Percentiles rank a stretch among this genome's conserved stretches.
These are phyloP conservation scores for Erannis defoliaria DNA, from an alignment of 2,888 invertebrate species.

Conservation along the genomic window DNA sequence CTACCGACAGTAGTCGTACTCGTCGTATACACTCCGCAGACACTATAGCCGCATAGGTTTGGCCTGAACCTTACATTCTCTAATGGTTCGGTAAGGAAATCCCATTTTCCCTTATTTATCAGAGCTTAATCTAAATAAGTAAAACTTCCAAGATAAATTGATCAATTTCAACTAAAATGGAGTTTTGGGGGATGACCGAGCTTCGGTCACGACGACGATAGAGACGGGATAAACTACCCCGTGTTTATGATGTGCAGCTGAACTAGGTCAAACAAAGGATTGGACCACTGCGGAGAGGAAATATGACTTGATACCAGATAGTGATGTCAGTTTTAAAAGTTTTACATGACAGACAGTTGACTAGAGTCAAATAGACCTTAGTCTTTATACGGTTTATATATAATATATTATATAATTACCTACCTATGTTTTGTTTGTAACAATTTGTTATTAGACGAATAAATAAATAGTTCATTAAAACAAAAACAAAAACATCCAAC, in stretches of 20 bases:
- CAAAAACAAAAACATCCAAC: too few relatives aligned
- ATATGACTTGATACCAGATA: background rate
- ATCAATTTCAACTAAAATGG: conserved; percentile 20
- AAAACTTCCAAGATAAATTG: conserved; percentile 23
- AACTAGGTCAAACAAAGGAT: background rate
- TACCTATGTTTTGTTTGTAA: too few relatives aligned
- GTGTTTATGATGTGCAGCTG: background rate
- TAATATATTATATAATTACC: too few relatives aligned
- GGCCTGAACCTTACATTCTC: conserved; percentile 3
- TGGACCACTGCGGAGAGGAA: background rate
- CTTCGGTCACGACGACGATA: conserved; percentile 1
- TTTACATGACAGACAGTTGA: background rate
- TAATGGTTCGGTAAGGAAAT: conserved; percentile 26
- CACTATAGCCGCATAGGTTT: background rate
- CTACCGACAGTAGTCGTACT: too few relatives aligned
- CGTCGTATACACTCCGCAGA: background rate
- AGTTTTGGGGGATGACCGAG: conserved; percentile 11
- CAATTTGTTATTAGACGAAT: too few relatives aligned
- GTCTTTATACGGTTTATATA: too few relatives aligned
- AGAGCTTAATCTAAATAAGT: conserved; percentile 26
- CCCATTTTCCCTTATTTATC: conserved; percentile 22
- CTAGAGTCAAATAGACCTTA: too few relatives aligned
- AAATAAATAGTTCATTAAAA: too few relatives aligned
- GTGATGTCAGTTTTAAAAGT: background rate
- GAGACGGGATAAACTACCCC: conserved; percentile 5